Percentiles rank a stretch among this genome's conserved stretches.
Conservation (phyloP, 2,113 vertebrate genomes). For the Neolamprologus devosi region DNA sequence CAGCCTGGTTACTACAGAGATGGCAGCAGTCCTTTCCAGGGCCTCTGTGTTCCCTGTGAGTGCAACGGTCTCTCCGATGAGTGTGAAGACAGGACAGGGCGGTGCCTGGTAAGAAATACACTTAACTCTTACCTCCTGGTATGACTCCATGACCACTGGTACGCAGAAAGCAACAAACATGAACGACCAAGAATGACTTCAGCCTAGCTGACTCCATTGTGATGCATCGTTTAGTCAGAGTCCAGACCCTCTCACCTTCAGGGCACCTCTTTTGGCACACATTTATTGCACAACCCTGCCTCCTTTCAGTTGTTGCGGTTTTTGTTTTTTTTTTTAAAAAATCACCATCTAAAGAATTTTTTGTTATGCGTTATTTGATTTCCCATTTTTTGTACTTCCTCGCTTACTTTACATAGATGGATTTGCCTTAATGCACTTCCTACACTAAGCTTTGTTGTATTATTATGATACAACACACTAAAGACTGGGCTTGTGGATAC, state of each 20-base stretch:
- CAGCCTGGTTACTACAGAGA: constrained; percentile 81
- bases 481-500: constrained; percentile 40
- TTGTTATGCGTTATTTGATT: neutral
- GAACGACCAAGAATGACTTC: neutral
- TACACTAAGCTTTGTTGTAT: neutral
- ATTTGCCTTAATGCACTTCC: neutral
- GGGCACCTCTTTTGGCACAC: neutral
- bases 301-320: neutral
- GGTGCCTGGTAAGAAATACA: constrained; percentile 80
- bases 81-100: constrained; percentile 82
- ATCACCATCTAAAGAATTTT: neutral
- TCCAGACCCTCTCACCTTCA: neutral
- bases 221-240: constrained; percentile 1
- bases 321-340: neutral
- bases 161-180: neutral
- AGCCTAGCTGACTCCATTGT: neutral
- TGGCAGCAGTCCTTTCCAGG: constrained; percentile 49
- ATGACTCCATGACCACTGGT: neutral
- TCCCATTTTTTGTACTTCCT: neutral
- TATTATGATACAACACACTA: constrained; percentile 24
- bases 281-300: neutral
- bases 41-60: constrained; percentile 79
- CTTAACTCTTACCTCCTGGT: neutral
- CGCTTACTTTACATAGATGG: neutral
- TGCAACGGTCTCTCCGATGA: constrained; percentile 82